phyloP scores from a whole-genome alignment of 2,113 vertebrate species.

The Alectura lathami region DNA sequence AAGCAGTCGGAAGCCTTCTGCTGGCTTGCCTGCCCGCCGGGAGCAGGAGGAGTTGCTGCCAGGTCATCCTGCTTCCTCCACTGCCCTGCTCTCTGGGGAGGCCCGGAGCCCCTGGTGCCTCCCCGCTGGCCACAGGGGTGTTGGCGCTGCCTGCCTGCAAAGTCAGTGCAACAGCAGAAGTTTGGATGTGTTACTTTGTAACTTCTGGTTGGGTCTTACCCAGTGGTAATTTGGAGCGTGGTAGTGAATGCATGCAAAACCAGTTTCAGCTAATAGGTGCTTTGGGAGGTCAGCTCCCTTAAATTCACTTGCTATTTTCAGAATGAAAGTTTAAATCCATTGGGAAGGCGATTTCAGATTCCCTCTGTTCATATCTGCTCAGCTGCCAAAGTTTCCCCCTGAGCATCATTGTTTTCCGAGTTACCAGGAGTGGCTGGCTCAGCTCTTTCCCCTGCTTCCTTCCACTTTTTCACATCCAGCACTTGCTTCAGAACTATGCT shows the following conservation, averaged over 20 bases:
- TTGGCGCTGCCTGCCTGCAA: not conserved
- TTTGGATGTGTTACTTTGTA: not conserved
- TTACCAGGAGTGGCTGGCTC: not conserved
- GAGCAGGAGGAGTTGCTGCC: not conserved
- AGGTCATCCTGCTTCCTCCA: not conserved
- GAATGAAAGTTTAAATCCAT: not conserved
- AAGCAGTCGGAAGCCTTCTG: not conserved
- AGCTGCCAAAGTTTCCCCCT: not conserved
- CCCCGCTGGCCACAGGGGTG: not conserved
- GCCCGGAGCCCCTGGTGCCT: not conserved
- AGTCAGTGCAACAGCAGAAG: not conserved
- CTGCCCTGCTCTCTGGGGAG: not conserved
- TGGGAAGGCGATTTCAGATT: not conserved
- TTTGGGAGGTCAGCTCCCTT: not conserved
- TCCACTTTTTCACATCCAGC: not conserved
- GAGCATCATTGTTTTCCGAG: not conserved
- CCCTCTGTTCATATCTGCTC: not conserved
- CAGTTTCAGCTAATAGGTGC: not conserved
- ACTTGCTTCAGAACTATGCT: not conserved
- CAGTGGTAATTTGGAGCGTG: not conserved
- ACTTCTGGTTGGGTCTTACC: not conserved
- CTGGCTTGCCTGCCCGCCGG: rapidly evolving
- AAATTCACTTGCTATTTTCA: not conserved
- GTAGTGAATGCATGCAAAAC: rapidly evolving
- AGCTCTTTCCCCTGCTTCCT: not conserved